Evolutionary conservation across 2,797 vertebrate species (phyloP).

Genomic region (Cryptoblepharus egeriae): DNA sequence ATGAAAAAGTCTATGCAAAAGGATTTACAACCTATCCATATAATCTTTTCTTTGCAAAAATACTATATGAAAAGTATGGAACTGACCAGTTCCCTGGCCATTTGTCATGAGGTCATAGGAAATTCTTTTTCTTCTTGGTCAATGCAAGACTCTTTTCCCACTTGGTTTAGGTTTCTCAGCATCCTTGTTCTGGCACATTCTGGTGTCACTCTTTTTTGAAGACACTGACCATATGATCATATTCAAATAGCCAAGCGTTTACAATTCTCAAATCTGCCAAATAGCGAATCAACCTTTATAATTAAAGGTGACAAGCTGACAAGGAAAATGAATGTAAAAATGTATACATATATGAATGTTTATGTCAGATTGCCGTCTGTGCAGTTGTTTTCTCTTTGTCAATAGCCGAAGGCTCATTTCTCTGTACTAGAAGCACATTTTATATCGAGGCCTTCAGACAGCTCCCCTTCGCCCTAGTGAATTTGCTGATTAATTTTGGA

Average conservation of each 20-base stretch:
- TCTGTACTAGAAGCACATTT: slow-evolving; percentile 84
- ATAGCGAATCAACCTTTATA: slow-evolving; percentile 98
- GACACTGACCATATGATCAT: slow-evolving; percentile 88
- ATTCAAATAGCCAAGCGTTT: slow-evolving; percentile 89
- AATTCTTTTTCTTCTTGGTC: slow-evolving; percentile 71
- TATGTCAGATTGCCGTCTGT: slow-evolving; percentile 96
- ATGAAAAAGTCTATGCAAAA: slow-evolving; percentile 44
- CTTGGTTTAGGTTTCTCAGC: slow-evolving; percentile 39
- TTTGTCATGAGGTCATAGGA: slow-evolving; percentile 63
- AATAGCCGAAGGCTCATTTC: slow-evolving; percentile 95
- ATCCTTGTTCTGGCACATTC: slow-evolving; percentile 40
- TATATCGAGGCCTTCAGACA: slow-evolving; percentile 94
- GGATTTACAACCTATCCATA: slow-evolving; percentile 23
- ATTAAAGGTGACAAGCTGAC: slow-evolving; percentile 99
- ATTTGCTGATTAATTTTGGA: slow-evolving; percentile 99
- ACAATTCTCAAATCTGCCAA: slow-evolving; percentile 88
- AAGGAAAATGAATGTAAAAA: slow-evolving; percentile 98
- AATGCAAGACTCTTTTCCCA: slow-evolving; percentile 32
- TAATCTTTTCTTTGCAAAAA: not conserved
- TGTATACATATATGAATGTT: slow-evolving; percentile 97
- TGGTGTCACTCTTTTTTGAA: slow-evolving; percentile 75
- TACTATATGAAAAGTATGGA: not conserved
- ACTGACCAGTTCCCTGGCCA: slow-evolving; percentile 38
- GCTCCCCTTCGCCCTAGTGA: slow-evolving; percentile 98
- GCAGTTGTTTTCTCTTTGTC: slow-evolving; percentile 89